phyloP scores from a whole-genome alignment of 2,888 invertebrate species.

The Drosophila pseudotalamancana region DNA sequence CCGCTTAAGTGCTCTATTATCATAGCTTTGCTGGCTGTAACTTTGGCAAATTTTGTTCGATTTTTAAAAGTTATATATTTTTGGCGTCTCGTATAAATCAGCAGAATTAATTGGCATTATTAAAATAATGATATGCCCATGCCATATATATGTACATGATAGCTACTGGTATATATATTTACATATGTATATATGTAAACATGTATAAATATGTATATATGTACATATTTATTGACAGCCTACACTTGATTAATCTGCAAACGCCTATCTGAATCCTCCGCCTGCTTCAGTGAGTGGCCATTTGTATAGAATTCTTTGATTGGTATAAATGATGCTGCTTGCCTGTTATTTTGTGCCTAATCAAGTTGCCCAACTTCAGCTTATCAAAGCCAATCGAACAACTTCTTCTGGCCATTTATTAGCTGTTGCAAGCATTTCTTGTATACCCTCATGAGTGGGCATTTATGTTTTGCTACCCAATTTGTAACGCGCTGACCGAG shows the following conservation, averaged over 20 bases:
- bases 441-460: neutral
- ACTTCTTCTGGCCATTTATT: constrained; percentile 42
- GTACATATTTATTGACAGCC: constrained; percentile 27
- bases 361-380: constrained; percentile 55
- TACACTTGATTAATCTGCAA: constrained; percentile 52
- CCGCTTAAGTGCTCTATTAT: no score
- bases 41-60: no score
- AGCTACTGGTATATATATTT: no score
- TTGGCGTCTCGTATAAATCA: no score
- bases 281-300: constrained; percentile 23
- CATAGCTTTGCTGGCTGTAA: no score
- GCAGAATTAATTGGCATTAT: no score
- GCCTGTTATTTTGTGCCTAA: constrained; percentile 49
- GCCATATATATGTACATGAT: no score
- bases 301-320: constrained; percentile 69
- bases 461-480: no score
- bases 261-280: constrained; percentile 7
- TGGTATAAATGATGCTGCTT: constrained; percentile 71
- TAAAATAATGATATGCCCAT: no score
- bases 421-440: constrained; percentile 13
- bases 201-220: constrained; percentile 35
- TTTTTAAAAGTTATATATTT: no score
- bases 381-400: constrained; percentile 33
- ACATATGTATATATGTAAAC: no score
- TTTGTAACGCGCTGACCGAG: neutral